Evolutionary conservation across 2,797 vertebrate species (phyloP).

Genomic region (Jordanella pulchra): DNA sequence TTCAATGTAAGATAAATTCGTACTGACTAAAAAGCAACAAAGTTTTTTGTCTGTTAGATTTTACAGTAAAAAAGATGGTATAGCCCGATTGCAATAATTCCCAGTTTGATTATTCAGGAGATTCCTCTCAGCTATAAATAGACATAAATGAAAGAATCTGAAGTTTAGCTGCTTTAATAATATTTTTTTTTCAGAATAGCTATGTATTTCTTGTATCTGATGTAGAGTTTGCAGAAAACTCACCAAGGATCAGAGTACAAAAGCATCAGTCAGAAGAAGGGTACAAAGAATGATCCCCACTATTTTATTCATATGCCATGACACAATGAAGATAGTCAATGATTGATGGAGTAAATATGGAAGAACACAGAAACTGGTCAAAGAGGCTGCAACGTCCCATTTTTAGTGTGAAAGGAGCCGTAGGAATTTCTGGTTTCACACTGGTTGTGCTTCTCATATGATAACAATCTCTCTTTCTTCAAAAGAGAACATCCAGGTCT

Average conservation of each 20-base stretch:
- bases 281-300: too few relatives aligned
- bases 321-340: too few relatives aligned
- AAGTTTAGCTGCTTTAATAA: too few relatives aligned
- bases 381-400: background rate
- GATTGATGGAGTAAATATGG: too few relatives aligned
- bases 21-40: background rate
- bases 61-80: background rate
- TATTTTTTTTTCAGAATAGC: too few relatives aligned
- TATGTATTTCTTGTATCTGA: background rate
- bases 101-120: too few relatives aligned
- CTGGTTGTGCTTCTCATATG: background rate
- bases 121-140: too few relatives aligned
- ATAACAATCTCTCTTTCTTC: background rate
- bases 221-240: background rate
- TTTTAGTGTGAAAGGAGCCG: background rate
- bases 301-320: too few relatives aligned
- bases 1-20: background rate
- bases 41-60: background rate
- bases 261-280: too few relatives aligned
- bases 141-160: too few relatives aligned
- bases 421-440: background rate
- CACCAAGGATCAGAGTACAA: too few relatives aligned
- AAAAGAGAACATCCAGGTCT: background rate
- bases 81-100: background rate
- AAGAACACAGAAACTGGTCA: background rate